Percentiles rank a stretch among this genome's conserved stretches.
phyloP scores from a whole-genome alignment of 2,797 vertebrate genomes.

The Anguilla megastoma region DNA sequence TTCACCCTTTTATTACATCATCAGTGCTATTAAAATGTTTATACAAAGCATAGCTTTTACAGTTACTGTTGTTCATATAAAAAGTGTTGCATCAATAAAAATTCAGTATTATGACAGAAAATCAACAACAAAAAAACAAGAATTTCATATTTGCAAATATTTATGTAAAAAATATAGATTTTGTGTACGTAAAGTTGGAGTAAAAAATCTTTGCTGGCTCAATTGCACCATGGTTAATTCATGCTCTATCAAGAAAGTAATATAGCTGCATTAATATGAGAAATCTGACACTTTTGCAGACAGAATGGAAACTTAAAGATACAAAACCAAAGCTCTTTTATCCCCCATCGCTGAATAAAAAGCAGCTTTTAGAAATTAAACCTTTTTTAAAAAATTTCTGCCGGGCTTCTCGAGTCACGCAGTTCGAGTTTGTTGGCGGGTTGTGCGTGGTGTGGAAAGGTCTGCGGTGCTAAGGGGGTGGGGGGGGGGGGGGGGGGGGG shows the following conservation, averaged over 20 bases:
- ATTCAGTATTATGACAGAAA: not conserved
- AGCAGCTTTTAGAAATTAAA: not conserved
- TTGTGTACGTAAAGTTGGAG: not conserved
- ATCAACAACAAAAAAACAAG: not conserved
- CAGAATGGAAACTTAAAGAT: not conserved
- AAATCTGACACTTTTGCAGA: not conserved
- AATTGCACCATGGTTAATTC: not conserved
- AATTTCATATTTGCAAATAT: not conserved
- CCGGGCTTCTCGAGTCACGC: not conserved
- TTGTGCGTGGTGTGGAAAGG: not conserved
- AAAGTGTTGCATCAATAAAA: constrained; percentile 1
- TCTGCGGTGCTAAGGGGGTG: not conserved
- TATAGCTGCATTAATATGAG: not conserved
- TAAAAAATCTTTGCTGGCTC: not conserved
- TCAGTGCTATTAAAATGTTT: constrained; percentile 1
- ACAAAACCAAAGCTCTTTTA: constrained; percentile 38
- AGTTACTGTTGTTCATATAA: not conserved
- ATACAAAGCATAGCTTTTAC: constrained; percentile 2
- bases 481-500: no score
- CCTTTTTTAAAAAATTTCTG: not conserved
- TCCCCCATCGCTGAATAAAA: constrained; percentile 63
- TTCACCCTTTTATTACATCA: not conserved
- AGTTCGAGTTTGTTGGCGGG: not conserved
- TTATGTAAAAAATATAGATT: constrained; percentile 1
- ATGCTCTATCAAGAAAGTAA: not conserved